phyloP scores from a whole-genome alignment of 2,888 invertebrate species.

The Bembecia ichneumoniformis region DNA sequence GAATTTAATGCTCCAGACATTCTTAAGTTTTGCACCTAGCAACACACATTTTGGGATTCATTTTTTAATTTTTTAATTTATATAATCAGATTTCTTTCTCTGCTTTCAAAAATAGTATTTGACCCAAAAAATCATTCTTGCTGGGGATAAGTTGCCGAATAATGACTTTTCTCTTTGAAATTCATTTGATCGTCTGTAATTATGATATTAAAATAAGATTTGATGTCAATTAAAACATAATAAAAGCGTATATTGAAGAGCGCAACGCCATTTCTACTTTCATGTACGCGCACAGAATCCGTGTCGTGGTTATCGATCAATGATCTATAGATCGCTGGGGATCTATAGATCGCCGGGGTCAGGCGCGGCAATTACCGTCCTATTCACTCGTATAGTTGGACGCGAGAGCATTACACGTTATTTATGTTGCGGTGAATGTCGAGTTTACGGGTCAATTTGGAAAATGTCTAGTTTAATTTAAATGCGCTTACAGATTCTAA shows the following conservation, averaged over 20 bases:
- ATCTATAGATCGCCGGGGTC: conserved; percentile 44
- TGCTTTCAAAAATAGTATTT: too few relatives aligned
- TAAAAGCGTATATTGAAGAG: neutral
- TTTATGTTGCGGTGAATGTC: conserved; percentile 17
- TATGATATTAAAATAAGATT: neutral
- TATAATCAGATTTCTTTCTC: too few relatives aligned
- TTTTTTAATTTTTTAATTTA: neutral
- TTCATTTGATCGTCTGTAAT: neutral
- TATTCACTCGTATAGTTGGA: conserved; percentile 28
- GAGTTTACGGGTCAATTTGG: too few relatives aligned
- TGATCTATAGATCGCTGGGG: conserved; percentile 49
- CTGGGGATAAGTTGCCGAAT: too few relatives aligned
- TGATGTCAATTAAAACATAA: neutral
- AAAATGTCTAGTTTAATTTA: too few relatives aligned
- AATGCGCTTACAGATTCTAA: too few relatives aligned
- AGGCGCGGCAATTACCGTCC: conserved; percentile 38
- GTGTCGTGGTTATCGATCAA: conserved; percentile 41
- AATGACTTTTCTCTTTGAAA: too few relatives aligned
- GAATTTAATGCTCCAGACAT: too few relatives aligned
- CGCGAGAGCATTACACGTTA: conserved; percentile 24
- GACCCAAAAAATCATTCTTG: too few relatives aligned
- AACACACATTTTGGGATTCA: too few relatives aligned
- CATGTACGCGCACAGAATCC: conserved; percentile 25
- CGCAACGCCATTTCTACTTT: conserved; percentile 26
- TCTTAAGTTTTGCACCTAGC: too few relatives aligned